These are phyloP conservation scores for Nomada flava DNA, from an alignment of 2,888 invertebrate genomes.

Conservation along the genomic window DNA sequence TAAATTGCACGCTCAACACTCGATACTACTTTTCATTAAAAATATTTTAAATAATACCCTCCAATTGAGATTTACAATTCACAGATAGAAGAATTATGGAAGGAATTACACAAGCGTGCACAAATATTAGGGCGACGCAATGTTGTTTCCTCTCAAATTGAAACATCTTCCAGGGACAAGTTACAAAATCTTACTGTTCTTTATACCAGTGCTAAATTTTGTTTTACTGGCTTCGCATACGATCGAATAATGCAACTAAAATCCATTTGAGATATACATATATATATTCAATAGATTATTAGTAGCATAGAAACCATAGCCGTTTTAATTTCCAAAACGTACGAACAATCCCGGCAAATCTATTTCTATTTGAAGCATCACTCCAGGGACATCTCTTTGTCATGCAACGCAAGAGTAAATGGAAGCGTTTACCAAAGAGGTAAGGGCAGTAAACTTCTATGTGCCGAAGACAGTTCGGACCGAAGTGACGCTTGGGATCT, in stretches of 20 bases:
- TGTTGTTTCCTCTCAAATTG: not conserved
- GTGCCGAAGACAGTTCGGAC: constrained; percentile 20
- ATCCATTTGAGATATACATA: not conserved
- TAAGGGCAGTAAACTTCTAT: constrained; percentile 37
- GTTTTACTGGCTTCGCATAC: constrained; percentile 49
- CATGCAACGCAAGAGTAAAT: constrained; percentile 9
- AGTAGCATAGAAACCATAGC: not conserved
- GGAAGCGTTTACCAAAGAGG: not conserved
- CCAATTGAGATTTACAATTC: not conserved
- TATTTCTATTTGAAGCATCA: not conserved
- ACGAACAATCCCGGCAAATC: not conserved
- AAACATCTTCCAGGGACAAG: constrained; percentile 2
- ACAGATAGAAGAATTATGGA: not conserved
- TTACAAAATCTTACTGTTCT: not conserved
- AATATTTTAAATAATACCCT: not conserved
- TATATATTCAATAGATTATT: not conserved
- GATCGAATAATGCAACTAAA: not conserved
- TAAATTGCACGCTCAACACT: not conserved
- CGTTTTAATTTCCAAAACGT: not conserved
- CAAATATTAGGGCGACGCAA: not conserved
- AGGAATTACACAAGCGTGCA: too few species aligned
- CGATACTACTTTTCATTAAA: not conserved
- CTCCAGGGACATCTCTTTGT: not conserved
- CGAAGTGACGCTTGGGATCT: constrained; percentile 28
- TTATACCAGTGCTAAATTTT: constrained; percentile 39